These are phyloP conservation scores for Melanocharis versteri DNA, from an alignment of 2,113 vertebrate genomes.

Conservation along the genomic window DNA sequence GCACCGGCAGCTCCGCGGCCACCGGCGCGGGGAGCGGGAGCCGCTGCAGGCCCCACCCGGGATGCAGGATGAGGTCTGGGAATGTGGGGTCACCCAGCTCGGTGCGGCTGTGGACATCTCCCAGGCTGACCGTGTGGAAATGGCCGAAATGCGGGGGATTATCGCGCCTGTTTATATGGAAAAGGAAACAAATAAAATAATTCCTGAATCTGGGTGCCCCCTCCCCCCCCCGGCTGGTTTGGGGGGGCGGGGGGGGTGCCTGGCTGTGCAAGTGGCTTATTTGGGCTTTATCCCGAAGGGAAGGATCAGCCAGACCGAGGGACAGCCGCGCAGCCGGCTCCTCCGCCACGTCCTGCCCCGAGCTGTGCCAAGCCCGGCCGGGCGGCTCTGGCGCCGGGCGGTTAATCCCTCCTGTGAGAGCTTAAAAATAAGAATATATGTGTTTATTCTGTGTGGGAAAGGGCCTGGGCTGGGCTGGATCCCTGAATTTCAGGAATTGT, in stretches of 20 bases:
- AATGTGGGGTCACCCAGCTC: accelerated
- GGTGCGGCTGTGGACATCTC: accelerated
- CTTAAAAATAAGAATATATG: not conserved
- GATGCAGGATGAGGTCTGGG: not conserved
- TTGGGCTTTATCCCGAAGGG: not conserved
- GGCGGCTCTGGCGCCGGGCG: not conserved
- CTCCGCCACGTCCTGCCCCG: not conserved
- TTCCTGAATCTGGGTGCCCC: too few species aligned
- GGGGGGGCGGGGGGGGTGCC: not conserved
- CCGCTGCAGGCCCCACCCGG: accelerated
- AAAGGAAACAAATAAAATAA: not conserved
- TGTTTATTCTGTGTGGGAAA: not conserved
- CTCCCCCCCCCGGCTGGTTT: too few species aligned
- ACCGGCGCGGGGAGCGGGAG: not conserved
- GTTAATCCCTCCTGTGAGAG: not conserved
- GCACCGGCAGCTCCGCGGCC: not conserved
- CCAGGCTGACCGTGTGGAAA: accelerated
- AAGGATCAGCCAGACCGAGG: not conserved
- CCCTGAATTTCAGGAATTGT: not conserved
- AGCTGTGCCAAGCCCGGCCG: not conserved
- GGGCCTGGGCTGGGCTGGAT: not conserved
- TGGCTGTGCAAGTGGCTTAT: not conserved
- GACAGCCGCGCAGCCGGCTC: not conserved
- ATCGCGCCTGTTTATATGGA: not conserved
- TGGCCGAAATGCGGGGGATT: accelerated